Base-by-base conservation (phyloP, 1,140 invertebrate genomes). In the Drosophila ambigua region DNA sequence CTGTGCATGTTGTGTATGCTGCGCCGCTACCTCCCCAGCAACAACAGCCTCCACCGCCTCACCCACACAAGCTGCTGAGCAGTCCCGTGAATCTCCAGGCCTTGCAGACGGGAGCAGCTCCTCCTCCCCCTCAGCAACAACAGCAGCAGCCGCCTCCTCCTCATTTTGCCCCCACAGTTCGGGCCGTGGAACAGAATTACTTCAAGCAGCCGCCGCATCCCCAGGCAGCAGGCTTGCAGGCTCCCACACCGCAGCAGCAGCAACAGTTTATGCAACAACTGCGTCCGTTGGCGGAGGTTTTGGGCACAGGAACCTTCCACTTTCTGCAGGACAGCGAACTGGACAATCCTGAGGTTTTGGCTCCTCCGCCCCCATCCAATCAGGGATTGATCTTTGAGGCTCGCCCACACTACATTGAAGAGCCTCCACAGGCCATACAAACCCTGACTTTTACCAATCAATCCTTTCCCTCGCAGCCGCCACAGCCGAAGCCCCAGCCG, bases 361-460 rank as follows among this genome's bases (percentile, higher is more conserved):
- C 67, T n/a, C 71, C 55, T 11, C 68, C 65, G 20, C 92, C 84
- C 24, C 45, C 72, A 41, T 20, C 76, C 43, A 77, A 73, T 35
- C 44, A 72, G 26, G 73, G 79, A 48, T 59, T 90, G 41, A 72
- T 85, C 2, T 90, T 90, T 20, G 85, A 87, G 39, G 66, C 73
- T 7, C 77, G 64, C 20, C 77, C 66, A 26, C 75, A 51, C 53
- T 83, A 85, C 52, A 69, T 77, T 2, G 89, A 89, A 39, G 89
- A 91, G 45, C 73, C 72, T 24, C 74, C 73, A 11, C 81, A 79
- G 46, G 72, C 94, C 23, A 96, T 96, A 79, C 95, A 95, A 8
- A 94, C 95, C 5, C 95, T 96, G 90, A 96, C 96, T 26, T 96
- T 96, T 78, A 96, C 95, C 28, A 96, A 96, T 92, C 95, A 96